phyloP scores from a whole-genome alignment of 2,888 invertebrate species.

The Drosophila rellima region DNA sequence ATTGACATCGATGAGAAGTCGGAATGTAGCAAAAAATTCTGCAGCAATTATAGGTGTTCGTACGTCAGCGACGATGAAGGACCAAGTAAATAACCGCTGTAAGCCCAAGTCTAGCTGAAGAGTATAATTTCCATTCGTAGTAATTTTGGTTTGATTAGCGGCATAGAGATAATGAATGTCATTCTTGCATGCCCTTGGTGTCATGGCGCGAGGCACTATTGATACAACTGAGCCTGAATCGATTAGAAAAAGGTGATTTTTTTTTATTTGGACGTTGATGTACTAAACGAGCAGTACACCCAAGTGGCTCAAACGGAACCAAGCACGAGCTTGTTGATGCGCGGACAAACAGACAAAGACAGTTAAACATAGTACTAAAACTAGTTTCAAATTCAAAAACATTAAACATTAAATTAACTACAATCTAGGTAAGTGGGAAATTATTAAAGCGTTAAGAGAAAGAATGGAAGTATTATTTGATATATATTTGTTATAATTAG shows the following conservation, averaged over 20 bases:
- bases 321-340: too few species aligned
- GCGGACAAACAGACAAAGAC: too few species aligned
- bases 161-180: not conserved
- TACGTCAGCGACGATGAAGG: conserved; percentile 5
- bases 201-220: not conserved
- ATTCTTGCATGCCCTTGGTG: not conserved
- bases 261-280: too few species aligned
- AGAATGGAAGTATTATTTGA: too few species aligned
- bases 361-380: too few species aligned
- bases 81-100: not conserved
- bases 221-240: not conserved
- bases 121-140: not conserved
- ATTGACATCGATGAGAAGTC: not conserved
- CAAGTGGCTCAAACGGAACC: too few species aligned
- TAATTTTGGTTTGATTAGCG: not conserved
- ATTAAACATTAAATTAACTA: too few species aligned
- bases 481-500: too few species aligned
- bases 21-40: not conserved
- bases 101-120: not conserved
- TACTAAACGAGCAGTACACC: too few species aligned
- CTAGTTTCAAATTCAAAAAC: too few species aligned
- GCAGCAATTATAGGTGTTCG: not conserved
- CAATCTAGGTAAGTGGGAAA: too few species aligned
- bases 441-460: too few species aligned
- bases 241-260: not conserved